These are phyloP conservation scores for Ceratosolen solmsi DNA, from an alignment of 1,140 invertebrate species.

Conservation along the genomic window DNA sequence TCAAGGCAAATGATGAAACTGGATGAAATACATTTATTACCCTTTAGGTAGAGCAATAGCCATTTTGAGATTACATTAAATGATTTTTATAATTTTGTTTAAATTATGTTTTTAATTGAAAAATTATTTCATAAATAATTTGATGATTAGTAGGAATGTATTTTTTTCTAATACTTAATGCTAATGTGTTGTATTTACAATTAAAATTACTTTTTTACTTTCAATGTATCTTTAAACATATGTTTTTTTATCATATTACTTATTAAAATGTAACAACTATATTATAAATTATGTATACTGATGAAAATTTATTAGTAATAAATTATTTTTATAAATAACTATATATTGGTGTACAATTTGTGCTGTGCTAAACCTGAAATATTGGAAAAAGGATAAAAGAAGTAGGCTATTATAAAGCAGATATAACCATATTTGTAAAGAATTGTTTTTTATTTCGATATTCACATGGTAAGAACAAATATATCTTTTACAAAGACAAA, in stretches of 20 bases:
- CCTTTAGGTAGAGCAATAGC: neutral
- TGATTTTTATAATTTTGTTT: neutral
- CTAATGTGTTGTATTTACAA: conserved; percentile 47
- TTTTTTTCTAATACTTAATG: conserved; percentile 50
- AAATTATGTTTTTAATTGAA: neutral
- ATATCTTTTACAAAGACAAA: conserved; percentile 57
- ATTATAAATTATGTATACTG: neutral
- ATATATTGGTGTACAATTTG: neutral
- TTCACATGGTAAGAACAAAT: conserved; percentile 36
- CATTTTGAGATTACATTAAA: neutral
- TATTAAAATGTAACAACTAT: neutral
- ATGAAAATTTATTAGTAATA: conserved; percentile 9
- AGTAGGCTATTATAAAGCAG: neutral
- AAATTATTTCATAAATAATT: neutral
- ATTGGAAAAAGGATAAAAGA: neutral
- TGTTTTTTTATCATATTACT: too few relatives aligned
- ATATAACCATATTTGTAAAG: conserved; percentile 18
- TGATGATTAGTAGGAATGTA: neutral
- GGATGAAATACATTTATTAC: neutral
- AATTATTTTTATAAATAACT: neutral
- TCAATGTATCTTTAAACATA: neutral
- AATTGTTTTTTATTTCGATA: conserved; percentile 23
- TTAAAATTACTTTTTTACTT: neutral
- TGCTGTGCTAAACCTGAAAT: neutral
- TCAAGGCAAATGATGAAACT: conserved; percentile 53